phyloP scores from a whole-genome alignment of 2,797 vertebrate genomes.

The Chromis chromis region DNA sequence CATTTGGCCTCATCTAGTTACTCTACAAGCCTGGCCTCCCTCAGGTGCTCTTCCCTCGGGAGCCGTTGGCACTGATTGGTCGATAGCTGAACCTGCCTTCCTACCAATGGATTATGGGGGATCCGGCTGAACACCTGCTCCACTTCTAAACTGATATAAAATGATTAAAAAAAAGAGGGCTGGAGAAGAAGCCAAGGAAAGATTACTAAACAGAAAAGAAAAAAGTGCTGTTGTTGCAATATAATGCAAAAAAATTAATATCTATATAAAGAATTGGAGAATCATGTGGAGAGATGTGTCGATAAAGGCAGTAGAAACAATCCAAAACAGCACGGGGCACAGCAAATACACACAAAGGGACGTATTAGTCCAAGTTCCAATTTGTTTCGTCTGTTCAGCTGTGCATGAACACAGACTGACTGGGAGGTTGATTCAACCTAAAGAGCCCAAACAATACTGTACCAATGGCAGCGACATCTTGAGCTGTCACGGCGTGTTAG shows the following conservation, averaged over 20 bases:
- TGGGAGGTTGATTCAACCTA: slow-evolving; percentile 53
- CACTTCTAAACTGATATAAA: slow-evolving; percentile 41
- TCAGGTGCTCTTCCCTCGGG: slow-evolving; percentile 74
- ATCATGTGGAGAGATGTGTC: background rate
- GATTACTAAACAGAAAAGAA: background rate
- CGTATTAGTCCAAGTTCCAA: slow-evolving; percentile 25
- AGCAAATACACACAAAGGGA: slow-evolving; percentile 29
- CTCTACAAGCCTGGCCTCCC: slow-evolving; percentile 60
- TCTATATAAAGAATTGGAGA: background rate
- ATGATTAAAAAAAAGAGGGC: background rate
- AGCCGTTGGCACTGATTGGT: slow-evolving; percentile 69
- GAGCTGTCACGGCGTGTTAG: slow-evolving; percentile 79
- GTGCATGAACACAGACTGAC: slow-evolving; percentile 57
- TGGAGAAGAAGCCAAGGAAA: background rate
- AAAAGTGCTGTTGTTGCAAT: background rate
- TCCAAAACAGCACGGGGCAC: background rate
- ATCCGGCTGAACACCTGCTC: slow-evolving; percentile 78
- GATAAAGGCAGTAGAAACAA: background rate
- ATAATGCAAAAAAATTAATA: background rate
- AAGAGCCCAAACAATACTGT: slow-evolving; percentile 70
- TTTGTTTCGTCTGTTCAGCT: slow-evolving; percentile 56
- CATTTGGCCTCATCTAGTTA: slow-evolving; percentile 73
- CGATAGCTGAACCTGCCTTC: slow-evolving; percentile 63
- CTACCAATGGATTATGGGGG: slow-evolving; percentile 69
- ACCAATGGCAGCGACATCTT: slow-evolving; percentile 70